phyloP scores from a whole-genome alignment of 2,113 vertebrate species.

The Planiliza haematocheilus region DNA sequence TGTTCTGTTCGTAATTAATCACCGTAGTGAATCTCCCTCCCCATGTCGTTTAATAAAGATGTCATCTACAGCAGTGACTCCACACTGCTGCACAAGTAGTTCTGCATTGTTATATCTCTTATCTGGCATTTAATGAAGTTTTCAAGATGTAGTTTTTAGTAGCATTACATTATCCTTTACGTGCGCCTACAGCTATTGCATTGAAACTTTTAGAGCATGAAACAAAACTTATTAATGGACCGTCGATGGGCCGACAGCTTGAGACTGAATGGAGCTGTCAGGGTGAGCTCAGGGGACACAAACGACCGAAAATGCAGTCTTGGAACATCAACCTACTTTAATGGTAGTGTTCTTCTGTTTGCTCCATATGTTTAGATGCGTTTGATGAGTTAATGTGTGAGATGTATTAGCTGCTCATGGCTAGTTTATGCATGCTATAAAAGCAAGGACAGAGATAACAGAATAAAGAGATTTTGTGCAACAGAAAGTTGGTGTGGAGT shows the following conservation, averaged over 20 bases:
- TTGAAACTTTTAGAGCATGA: not conserved
- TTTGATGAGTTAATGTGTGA: too few species aligned
- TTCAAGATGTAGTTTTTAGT: not conserved
- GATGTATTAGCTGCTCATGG: too few species aligned
- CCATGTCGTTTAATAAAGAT: slow-evolving; percentile 55
- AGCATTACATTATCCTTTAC: not conserved
- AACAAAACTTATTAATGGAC: not conserved
- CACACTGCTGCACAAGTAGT: slow-evolving; percentile 2
- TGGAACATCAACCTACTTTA: too few species aligned
- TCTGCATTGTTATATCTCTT: slow-evolving; percentile 39
- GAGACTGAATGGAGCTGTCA: too few species aligned
- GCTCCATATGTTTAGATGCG: too few species aligned
- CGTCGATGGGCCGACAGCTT: not conserved
- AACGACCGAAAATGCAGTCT: too few species aligned
- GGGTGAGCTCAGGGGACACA: too few species aligned
- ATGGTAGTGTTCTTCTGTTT: too few species aligned
- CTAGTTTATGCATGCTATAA: too few species aligned
- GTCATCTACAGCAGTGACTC: slow-evolving; percentile 54
- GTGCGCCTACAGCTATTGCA: not conserved
- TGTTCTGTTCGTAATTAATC: slow-evolving; percentile 63
- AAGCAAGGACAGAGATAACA: too few species aligned
- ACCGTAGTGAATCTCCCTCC: slow-evolving; percentile 53
- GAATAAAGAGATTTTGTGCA: too few species aligned
- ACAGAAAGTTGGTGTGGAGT: too few species aligned
- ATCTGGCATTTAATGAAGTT: slow-evolving; percentile 23